Base-by-base conservation (phyloP, 1,140 invertebrate species). In the Dendroctonus valens region DNA sequence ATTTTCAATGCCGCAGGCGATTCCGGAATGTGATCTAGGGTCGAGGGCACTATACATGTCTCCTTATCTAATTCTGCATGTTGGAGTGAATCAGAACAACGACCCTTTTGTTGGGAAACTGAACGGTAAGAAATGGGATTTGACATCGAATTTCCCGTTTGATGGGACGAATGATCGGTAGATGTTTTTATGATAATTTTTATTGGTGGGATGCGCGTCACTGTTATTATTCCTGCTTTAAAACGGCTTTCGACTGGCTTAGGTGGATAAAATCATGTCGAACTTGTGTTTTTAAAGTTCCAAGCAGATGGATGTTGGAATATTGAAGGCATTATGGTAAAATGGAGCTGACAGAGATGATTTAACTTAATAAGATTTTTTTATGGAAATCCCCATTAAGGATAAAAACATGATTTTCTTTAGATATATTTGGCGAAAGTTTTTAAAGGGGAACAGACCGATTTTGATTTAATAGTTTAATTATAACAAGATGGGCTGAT, bases 1-100 rank as follows among this genome's bases (percentile, higher is more conserved):
- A 54, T 54, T 54, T 54, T 54, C 52, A 54, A 54, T 54, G 52
- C 52, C 52, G 40, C 52, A 54, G 37, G 52, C 52, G 38, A 54
- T 54, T 54, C 52, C 52, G 52, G 52, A 7, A 54, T 26, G 52
- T 37, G 52, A 54, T 54, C 52, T 54, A 6, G 52, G 15, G 52
- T 54, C 52, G 15, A 37, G 5, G 8, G 8, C 0, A 54, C 52
- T 54, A 11, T 54, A 39, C 15, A n/a, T 11, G 7, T 26, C 26
- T 26, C 26, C 26, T 26, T 26, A 26, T 26, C 26, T 26, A 26
- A 26, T 26, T 26, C 26, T 26, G 26, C 26, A 26, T 26, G 26
- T 26, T 26, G 26, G 3, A 26, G 26, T 26, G 26, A 26, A 26
- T 0, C 37, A 5, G 7, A 7, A 6, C 37, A 15, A 54, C 12